Evolutionary conservation across 2,888 invertebrate species (phyloP), one percentile per base, ranked within the genome.

Genomic region (Stomorhina lunata): DNA sequence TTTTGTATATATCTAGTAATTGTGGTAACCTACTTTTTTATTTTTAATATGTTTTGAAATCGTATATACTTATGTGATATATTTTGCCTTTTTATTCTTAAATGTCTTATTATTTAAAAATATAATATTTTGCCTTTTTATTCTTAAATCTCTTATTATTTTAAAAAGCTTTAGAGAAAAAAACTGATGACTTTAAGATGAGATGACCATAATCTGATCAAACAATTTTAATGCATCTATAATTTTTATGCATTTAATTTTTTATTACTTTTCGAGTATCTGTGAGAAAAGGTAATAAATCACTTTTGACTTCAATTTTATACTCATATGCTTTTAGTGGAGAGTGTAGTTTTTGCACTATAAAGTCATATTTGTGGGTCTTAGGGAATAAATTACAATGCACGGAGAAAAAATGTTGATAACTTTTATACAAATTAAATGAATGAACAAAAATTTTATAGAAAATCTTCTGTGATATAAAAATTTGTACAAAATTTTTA

Each of bases 281-380:
- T 65, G n/a, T 10, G 40, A 34, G 32, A 17, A 15, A 4, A 53
- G 43, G 69, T 48, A 61, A 82, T 82, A 82, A 82, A 82, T 82
- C 79, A 82, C 29, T 79, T 79, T 71, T 79, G 63, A 69, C 73
- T 57, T 57, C 10, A 57, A 32, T 17, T 45, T 27, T 12, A 25
- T 53, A 53, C 4, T n/a, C n/a, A n/a, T n/a, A 17, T 27, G 15
- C 50, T 32, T 45, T 55, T 57, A 32, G 32, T 53, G 12, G n/a
- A 63, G 32, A 63, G 17, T 53, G 34, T 5, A 45, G 63, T 57
- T 71, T 27, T 68, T 57, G 20, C 5, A 34, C 0, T 2, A 17
- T 20, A 37, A 37, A 61, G 9, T 71, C 45, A 78, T 71, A 78
- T 61, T 53, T 68, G 65, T 57, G 17, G 17, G 27, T 12, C 22